Base-by-base conservation (phyloP, 2,888 invertebrate species). In the Synanthedon formicaeformis region DNA sequence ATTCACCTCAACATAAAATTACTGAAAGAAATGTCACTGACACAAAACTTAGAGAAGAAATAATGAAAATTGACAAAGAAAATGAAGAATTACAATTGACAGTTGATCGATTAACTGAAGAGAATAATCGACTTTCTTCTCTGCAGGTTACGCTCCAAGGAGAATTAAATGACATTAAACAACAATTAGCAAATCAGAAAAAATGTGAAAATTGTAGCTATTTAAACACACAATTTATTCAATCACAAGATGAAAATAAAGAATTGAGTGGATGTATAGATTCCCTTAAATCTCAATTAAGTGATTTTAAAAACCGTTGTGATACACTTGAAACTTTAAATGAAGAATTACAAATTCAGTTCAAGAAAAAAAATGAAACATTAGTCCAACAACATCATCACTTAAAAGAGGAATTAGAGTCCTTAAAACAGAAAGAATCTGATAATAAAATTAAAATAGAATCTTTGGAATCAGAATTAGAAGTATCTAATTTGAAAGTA, bases 31-130 rank as follows among this genome's bases (percentile, higher is more conserved):
- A 58, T 51, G 50, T 55, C 11, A 57, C 62, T 54, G 60, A 65
- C 53, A 60, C 61, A 55, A 61, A 63, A 57, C 57, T 68, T 8
- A 66, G 68, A 62, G 69, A 77, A 51, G 82, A 85, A 59, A 63
- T 85, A 41, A 48, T 63, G 4, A 82, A 87, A 64, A 67, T 87
- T 18, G 87, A 87, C 61, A 81, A 77, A 67, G 84, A 88, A 69
- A 85, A 87, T 64, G 82, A 86, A 56, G 83, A 86, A 63, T 67
- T 86, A 53, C 80, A 84, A 56, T 58, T 65, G 34, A 64, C 73
- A 16, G 62, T 81, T 56, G 84, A 84, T 57, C 75, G 77, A 55
- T 60, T 86, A 51, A 77, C 71, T 55, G 54, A 54, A 23, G 68
- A 78, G 65, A 85, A 84, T 57, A 75, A 77, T 55, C 71, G 78